Evolutionary conservation across 2,888 invertebrate species (phyloP).

Genomic region (Hipparchia semele): DNA sequence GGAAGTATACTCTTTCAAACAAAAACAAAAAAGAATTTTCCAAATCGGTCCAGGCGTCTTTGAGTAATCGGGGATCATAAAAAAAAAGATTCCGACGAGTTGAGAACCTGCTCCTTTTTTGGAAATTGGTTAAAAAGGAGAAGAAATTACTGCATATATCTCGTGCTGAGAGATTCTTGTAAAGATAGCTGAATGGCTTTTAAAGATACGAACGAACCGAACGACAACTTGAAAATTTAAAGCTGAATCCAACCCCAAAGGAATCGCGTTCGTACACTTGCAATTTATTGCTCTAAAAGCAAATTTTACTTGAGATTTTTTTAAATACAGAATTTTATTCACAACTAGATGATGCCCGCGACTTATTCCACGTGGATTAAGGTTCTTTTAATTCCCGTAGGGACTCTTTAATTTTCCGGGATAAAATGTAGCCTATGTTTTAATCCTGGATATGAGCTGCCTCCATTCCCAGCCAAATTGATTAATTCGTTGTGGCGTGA

Average conservation of each 20-base stretch:
- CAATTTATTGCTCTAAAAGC: background rate
- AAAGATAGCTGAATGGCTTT: background rate
- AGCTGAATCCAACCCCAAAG: conserved; percentile 5
- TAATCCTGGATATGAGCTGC: too few species aligned
- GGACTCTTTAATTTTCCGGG: too few species aligned
- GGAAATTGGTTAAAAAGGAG: too few species aligned
- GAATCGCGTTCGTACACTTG: background rate
- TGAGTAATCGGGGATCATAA: too few species aligned
- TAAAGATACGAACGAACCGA: conserved; percentile 4
- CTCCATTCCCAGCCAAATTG: too few species aligned
- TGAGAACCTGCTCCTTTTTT: too few species aligned
- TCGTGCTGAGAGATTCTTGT: background rate
- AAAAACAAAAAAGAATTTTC: too few species aligned
- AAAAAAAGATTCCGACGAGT: too few species aligned
- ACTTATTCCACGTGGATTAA: background rate
- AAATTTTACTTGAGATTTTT: background rate
- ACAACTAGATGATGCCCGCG: background rate
- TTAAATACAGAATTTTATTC: background rate
- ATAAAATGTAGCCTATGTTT: too few species aligned
- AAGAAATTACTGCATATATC: background rate
- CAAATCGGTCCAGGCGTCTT: too few species aligned
- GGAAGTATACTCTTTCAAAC: too few species aligned
- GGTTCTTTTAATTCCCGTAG: background rate
- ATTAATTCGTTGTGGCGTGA: too few species aligned
- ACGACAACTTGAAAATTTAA: conserved; percentile 6